These are phyloP conservation scores for western clawed frog (Xenopus tropicalis) DNA, from an alignment of 2,113 vertebrate genomes.

Conservation along the genomic window UCB_Xtro_10.0 CM004446.2:91844001-91844500, in stretches of 20 bases:
- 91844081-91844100: no score
- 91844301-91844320: not conserved
- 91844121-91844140: no score
- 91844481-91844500: constrained; percentile 41
- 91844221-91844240: no score
- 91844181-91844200: no score
- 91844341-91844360: constrained; percentile 33
- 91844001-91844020: no score
- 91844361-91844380: constrained; percentile 28
- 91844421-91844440: constrained; percentile 20
- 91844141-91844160: no score
- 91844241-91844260: not conserved
- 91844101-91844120: no score
- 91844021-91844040: no score
- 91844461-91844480: constrained; percentile 14
- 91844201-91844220: no score
- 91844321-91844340: constrained; percentile 20
- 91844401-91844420: constrained; percentile 19
- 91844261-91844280: not conserved
- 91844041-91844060: no score
- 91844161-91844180: no score
- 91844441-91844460: not conserved
- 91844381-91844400: constrained; percentile 41
- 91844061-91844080: no score
- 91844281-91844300: not conserved